Percentiles rank a stretch among this genome's conserved stretches.
Evolutionary conservation across 2,797 vertebrate genomes (phyloP).

Genomic region (Typhlichthys eigenmanni): DNA sequence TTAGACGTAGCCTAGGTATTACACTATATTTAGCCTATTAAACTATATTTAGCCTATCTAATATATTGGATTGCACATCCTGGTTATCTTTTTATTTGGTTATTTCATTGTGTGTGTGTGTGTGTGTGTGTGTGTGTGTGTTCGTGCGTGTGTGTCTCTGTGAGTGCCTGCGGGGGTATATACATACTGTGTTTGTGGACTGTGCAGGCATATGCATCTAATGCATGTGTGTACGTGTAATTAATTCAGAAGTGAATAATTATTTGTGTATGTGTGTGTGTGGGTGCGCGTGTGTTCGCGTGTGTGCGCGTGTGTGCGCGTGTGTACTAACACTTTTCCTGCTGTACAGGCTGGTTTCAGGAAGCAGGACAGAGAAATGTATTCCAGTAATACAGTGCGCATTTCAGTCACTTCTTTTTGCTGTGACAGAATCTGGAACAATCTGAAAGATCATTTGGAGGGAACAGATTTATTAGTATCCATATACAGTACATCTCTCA

Average conservation of each 20-base stretch:
- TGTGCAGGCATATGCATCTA: background rate
- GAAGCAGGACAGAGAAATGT: constrained; percentile 78
- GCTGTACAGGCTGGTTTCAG: constrained; percentile 61
- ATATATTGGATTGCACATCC: too few relatives aligned
- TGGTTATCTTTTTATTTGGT: too few relatives aligned
- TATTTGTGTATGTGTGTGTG: constrained; percentile 1
- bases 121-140: too few relatives aligned
- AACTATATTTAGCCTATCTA: background rate
- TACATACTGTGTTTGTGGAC: background rate
- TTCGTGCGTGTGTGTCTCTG: too few relatives aligned
- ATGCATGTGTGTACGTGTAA: background rate
- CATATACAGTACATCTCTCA: background rate
- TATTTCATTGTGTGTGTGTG: too few relatives aligned
- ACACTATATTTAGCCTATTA: background rate
- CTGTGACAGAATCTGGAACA: constrained; percentile 67
- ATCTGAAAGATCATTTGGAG: constrained; percentile 55
- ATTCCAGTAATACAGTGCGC: constrained; percentile 57
- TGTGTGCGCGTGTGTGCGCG: constrained; percentile 4
- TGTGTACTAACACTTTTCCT: constrained; percentile 49
- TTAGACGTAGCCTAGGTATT: background rate
- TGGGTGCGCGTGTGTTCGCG: background rate
- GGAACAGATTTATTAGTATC: background rate
- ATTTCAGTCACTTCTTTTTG: constrained; percentile 27
- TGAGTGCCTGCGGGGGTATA: too few relatives aligned
- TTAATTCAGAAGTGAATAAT: too few relatives aligned